Conservation (phyloP, 2,797 vertebrate genomes). For the Pantherophis alleghaniensis region DNA sequence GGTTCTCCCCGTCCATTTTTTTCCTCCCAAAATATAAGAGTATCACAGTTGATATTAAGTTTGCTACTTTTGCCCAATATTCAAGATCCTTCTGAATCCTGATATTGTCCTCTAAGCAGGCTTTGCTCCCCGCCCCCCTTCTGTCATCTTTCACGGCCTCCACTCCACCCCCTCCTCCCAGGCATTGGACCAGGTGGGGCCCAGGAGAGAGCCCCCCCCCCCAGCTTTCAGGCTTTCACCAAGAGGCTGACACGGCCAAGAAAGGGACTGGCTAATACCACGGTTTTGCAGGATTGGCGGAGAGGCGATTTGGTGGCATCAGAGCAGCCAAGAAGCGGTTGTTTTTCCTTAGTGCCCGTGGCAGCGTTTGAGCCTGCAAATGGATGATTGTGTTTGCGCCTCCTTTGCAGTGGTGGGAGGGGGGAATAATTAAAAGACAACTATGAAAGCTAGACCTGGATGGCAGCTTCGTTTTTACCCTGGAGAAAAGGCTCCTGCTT, state of each 20-base stretch:
- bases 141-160: neutral
- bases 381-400: neutral
- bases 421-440: neutral
- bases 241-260: neutral
- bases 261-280: neutral
- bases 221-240: neutral
- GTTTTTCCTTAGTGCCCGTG: neutral
- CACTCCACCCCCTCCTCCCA: neutral
- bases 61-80: neutral
- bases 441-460: neutral
- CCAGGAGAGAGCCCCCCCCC: neutral
- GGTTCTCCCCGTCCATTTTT: neutral
- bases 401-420: neutral
- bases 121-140: neutral
- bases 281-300: neutral
- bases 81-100: neutral
- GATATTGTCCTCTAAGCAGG: neutral
- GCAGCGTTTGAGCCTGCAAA: neutral
- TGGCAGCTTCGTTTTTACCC: neutral
- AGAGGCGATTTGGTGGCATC: neutral
- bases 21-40: neutral
- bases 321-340: neutral
- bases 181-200: neutral
- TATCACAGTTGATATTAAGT: neutral
- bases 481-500: neutral